Evolutionary conservation across 2,113 vertebrate species (phyloP), one percentile per base, ranked within the genome.

Genomic region (Silurus glanis): DNA sequence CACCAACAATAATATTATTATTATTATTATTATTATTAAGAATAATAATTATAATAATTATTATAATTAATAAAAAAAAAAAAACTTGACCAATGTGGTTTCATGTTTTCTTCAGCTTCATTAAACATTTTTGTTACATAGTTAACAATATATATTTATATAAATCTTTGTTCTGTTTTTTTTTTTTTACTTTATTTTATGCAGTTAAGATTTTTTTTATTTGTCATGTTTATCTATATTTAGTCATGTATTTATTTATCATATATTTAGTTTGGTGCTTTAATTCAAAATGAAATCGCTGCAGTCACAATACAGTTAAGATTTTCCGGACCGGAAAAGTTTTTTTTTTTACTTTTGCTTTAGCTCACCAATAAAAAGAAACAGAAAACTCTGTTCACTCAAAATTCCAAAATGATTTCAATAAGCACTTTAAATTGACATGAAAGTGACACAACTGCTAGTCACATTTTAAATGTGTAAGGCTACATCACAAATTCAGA

Each of bases 31-130:
- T 64, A 7, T 21, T 21, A 64, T 64, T 51, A 53, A 51, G n/a
- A 55, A 78, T 78, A 78, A 51, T 55, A n/a, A 76, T 76, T 25
- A 76, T 53, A 55, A 76, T n/a, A 55, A 76, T 76, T 25, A 76
- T n/a, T n/a, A 76, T 72, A 47, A 55, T 76, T 1, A 16, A 55
- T 76, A 78, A 7, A 2, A 23, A 21, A 19, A 21, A 19, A 19
- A 75, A 13, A 8, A 6, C 45, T 47, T 72, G 71, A 5, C 17
- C n/a, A 23, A 25, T 13, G 45, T 69, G 5, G 4, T 72, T 8
- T 72, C 7, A 45, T 47, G 1, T 51, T 51, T 23, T 74, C 71
- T 23, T 74, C 4, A 74, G 71, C 7, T 23, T 74, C 37, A 45
- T 19, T 72, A 72, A 19, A 17, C 23, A 1, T 51, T n/a, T n/a